Base-by-base conservation (phyloP, 2,113 vertebrate genomes). In the Embiotoca jacksoni region DNA sequence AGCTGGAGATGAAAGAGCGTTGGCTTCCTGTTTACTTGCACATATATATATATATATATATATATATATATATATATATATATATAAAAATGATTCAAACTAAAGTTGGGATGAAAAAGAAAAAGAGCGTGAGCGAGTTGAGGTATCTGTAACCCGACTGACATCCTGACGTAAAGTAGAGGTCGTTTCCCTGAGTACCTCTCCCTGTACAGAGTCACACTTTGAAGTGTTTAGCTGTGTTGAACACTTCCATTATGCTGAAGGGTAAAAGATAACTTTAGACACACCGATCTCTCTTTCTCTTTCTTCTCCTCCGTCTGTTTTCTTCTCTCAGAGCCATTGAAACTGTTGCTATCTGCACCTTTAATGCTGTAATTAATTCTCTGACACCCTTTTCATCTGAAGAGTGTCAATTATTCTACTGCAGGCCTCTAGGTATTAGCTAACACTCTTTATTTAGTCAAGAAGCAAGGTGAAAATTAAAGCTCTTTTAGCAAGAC, bases 361-460 rank as follows among this genome's bases (percentile, higher is more conserved):
- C 80, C 67, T 82, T 86, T 89, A 89, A 84, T 80, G 78, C 80
- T 32, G 41, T 88, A 88, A 88, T 93, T 92, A 91, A 93, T 90
- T 92, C 85, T 14, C 62, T 66, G 78, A 85, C 91, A 93, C 86
- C 80, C 72, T 78, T 89, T 84, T 89, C 81, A 88, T 85, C 79
- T 86, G 61, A 37, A 41, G 49, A 37, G 72, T 80, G 87, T 75
- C 86, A 91, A 90, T 91, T 76, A 92, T 86, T 83, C 81, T 39
- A 31, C 68, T 32, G 77, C 76, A 49, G 78, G 81, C 88, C 91
- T 90, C 65, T 0, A 80, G 91, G 88, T 90, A 83, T 79, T 72
- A 85, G 73, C 85, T 76, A 80, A 86, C 83, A 77, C 86, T 79
- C 81, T 80, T 83, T 75, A 76, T 80, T 89, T 81, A 68, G 77